Conservation (phyloP, 1,140 invertebrate genomes). For the Micrasema longulum region DNA sequence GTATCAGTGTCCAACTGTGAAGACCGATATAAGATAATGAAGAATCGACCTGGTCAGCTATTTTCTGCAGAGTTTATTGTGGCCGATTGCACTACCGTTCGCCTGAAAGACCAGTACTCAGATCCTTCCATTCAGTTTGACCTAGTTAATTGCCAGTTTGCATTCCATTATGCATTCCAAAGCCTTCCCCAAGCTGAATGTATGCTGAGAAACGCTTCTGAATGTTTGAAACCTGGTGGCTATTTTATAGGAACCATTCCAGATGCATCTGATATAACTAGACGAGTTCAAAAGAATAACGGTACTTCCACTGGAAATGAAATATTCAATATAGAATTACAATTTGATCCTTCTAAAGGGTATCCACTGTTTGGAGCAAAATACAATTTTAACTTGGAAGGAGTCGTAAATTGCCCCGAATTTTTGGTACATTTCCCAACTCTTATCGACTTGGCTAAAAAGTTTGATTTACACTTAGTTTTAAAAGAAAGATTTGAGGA, state of each 20-base stretch:
- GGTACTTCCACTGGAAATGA: conserved; percentile 86
- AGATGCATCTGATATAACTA: conserved; percentile 91
- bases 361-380: conserved; percentile 94
- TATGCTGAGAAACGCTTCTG: conserved; percentile 93
- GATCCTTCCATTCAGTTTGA: conserved; percentile 86
- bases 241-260: conserved; percentile 98
- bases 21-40: conserved; percentile 75
- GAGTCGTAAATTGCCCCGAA: conserved; percentile 97
- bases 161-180: conserved; percentile 97
- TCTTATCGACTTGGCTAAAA: conserved; percentile 84
- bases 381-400: conserved; percentile 96
- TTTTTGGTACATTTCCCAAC: conserved; percentile 95
- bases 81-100: conserved; percentile 91
- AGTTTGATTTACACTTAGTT: conserved; percentile 85
- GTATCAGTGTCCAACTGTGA: conserved; percentile 91
- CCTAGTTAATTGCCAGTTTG: conserved; percentile 97
- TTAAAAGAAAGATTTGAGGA: conserved; percentile 82
- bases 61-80: conserved; percentile 93
- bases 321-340: conserved; percentile 85
- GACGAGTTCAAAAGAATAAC: conserved; percentile 70
- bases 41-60: conserved; percentile 61
- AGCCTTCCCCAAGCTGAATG: conserved; percentile 89
- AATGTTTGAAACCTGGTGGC: conserved; percentile 88
- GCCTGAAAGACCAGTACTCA: conserved; percentile 77
- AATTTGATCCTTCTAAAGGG: conserved; percentile 76